Evolutionary conservation across 2,888 invertebrate species (phyloP), one percentile per base, ranked within the genome.

Genomic region (Watsonalla binaria): DNA sequence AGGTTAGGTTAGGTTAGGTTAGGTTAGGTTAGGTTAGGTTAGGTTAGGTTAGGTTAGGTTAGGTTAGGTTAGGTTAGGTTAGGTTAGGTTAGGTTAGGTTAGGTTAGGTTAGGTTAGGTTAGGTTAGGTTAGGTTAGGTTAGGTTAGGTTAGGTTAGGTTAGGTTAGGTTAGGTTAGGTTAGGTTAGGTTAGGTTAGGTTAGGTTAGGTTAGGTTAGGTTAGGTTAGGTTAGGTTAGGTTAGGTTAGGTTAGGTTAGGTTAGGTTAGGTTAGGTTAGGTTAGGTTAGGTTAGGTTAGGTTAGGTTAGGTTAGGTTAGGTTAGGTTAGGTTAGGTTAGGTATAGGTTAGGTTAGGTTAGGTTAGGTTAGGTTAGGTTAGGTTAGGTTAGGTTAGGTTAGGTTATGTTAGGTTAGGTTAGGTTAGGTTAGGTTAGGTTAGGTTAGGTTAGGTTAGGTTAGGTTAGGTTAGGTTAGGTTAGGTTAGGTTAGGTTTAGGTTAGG

Each of bases 41-140:
- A 46, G 54, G 53, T 53, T 56, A 56, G 56, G 56, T 56, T 56
- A 51, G 56, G 53, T 53, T 53, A 56, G 56, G 53, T 56, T 56
- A 48, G 53, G 56, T 49, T 51, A 49, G 37, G 46, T 49, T 48
- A 46, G 48, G 39, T 39, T 48, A 53, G 48, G 48, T 48, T 48
- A 53, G 55, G 53, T 56, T 53, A 56, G 55, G 54, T 54, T 54
- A 54, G 54, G 54, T 54, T 54, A 47, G 42, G 51, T 24, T 48
- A 49, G 39, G 48, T 48, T 39, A 53, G 48, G 48, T 48, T 48
- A 53, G 48, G 48, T 48, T 48, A 54, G 54, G 54, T 54, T 54
- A 54, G 54, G 54, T 54, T 54, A 54, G 54, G 54, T 54, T 54
- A 54, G 54, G 52, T 52, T 52, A 53, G 53, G 53, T 51, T 53